Evolutionary conservation across 2,113 vertebrate species (phyloP), one percentile per base, ranked within the genome.

Genomic region (Dermatemys mawii): DNA sequence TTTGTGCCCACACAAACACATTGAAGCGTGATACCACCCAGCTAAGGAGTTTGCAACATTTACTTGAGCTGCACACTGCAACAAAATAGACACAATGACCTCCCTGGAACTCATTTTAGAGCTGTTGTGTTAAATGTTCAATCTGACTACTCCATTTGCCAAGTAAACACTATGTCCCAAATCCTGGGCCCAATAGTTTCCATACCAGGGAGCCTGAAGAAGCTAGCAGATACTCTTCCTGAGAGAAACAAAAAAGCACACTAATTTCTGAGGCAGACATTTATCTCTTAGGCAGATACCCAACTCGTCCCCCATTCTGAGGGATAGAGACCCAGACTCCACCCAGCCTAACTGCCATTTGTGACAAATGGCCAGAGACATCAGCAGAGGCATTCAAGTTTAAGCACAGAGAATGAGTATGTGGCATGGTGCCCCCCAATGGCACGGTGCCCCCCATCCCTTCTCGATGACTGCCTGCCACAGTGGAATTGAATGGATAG

Each of bases 31-130:
- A 1, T 19, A 78, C 78, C 53, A 54, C 41, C 46, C 48, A 93
- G 8, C 73, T 75, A 83, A 89, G 27, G 88, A 60, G 67, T 53
- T 90, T 90, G 87, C 89, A 84, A 90, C 32, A 48, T 35, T 92
- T 81, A 57, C 24, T 50, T 78, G 67, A 97, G 88, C 38, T 48
- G 26, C 12, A 75, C 92, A 92, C 82, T 91, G 27, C 1, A 1
- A 57, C 46, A 73, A 87, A 87, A 89, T 32, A 54, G 27, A 14
- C 91, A 78, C 46, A 46, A 46, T 87, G 81, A 32, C 17, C 32
- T 91, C n/a, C n/a, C 57, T 78, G 81, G 81, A 75, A 75, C 21
- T 75, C 41, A 26, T 44, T 75, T 75, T 75, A 75, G 22, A 73
- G 32, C 63, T 44, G 12, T 89, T 92, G 55, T 60, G 27, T 57